phyloP scores from a whole-genome alignment of 2,797 vertebrate genomes.

The Muraenolepis orangiensis region DNA sequence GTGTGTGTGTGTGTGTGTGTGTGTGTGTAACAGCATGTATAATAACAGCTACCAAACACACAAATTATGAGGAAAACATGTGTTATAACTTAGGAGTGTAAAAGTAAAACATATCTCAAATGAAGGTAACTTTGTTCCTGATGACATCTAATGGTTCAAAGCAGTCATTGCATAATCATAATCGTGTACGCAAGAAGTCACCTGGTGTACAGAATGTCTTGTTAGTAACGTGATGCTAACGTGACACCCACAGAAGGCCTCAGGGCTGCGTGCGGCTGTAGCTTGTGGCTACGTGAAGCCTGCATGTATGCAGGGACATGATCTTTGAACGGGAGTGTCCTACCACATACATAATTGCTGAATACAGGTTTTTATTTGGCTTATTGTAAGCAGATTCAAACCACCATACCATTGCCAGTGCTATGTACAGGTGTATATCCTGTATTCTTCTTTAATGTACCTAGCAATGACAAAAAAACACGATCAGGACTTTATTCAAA shows the following conservation, averaged over 20 bases:
- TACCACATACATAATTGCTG: neutral
- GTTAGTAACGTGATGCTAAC: neutral
- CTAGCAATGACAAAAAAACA: neutral
- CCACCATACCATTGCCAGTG: no score
- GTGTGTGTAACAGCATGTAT: neutral
- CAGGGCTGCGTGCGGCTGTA: neutral
- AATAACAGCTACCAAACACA: neutral
- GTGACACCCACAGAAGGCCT: neutral
- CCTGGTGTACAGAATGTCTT: neutral
- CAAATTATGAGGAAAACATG: neutral
- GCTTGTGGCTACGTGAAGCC: neutral
- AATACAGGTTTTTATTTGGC: neutral
- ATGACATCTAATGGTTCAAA: slow-evolving; percentile 1
- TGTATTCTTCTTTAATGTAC: neutral
- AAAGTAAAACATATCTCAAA: neutral
- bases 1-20: no score
- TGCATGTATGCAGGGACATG: neutral
- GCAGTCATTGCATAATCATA: neutral
- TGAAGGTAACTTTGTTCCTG: neutral
- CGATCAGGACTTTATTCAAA: neutral
- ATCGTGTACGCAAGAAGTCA: neutral
- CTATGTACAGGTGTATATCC: neutral
- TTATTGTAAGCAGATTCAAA: neutral
- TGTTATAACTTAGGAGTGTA: neutral
- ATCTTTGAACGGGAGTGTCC: neutral